phyloP scores from a whole-genome alignment of 2,888 invertebrate genomes.

The Tetragonisca angustula region DNA sequence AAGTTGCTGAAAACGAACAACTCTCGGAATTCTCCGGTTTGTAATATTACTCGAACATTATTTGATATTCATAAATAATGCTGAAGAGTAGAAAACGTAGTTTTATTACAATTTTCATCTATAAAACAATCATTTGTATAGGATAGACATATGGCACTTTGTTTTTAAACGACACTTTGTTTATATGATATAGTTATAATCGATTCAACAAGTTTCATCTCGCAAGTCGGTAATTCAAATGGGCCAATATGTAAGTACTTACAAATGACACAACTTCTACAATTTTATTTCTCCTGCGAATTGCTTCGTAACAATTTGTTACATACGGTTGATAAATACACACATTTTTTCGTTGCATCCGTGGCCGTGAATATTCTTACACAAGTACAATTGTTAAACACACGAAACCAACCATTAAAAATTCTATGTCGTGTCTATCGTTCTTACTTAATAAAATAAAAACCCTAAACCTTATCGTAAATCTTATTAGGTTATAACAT shows the following conservation, averaged over 20 bases:
- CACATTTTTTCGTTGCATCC: slow-evolving; percentile 10
- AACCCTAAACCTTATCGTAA: too few relatives aligned
- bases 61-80: neutral
- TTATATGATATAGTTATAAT: neutral
- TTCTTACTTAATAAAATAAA: neutral
- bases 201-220: neutral
- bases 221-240: neutral
- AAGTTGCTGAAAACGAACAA: neutral
- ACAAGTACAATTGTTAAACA: slow-evolving; percentile 33
- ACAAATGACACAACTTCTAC: slow-evolving; percentile 20
- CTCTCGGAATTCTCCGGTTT: neutral
- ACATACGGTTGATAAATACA: slow-evolving; percentile 28
- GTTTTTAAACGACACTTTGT: neutral
- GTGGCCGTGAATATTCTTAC: slow-evolving; percentile 21
- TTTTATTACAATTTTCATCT: slow-evolving; percentile 24
- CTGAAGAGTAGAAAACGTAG: neutral
- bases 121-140: slow-evolving; percentile 5
- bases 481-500: too few relatives aligned
- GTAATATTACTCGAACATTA: neutral
- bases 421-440: slow-evolving; percentile 24
- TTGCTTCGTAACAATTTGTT: neutral
- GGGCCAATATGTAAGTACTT: neutral
- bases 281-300: slow-evolving; percentile 31
- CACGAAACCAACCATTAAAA: slow-evolving; percentile 46
- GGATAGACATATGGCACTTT: slow-evolving; percentile 36